Percentiles rank a stretch among this genome's conserved stretches.
Evolutionary conservation across 2,888 invertebrate species (phyloP).

Genomic region (Synergus umbraculus): DNA sequence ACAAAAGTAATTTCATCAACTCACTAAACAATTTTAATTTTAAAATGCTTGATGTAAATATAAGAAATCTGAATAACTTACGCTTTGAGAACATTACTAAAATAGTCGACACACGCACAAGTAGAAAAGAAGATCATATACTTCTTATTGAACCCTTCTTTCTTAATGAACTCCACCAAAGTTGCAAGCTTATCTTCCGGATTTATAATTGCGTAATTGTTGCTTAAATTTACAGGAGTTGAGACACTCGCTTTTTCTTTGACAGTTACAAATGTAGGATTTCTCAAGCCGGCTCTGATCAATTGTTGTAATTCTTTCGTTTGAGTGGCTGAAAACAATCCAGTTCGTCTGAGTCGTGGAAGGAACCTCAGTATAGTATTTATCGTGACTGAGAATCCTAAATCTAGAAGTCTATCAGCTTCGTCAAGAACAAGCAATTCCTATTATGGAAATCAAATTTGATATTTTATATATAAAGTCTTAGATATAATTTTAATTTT

Average conservation of each 20-base stretch:
- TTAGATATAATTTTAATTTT: neutral
- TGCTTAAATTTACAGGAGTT: slow-evolving; percentile 85
- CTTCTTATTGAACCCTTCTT: slow-evolving; percentile 80
- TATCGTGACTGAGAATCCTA: slow-evolving; percentile 92
- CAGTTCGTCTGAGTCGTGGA: slow-evolving; percentile 95
- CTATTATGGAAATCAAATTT: slow-evolving; percentile 75
- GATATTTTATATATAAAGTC: slow-evolving; percentile 14
- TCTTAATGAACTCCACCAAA: slow-evolving; percentile 87
- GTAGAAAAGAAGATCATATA: slow-evolving; percentile 95
- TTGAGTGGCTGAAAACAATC: slow-evolving; percentile 99
- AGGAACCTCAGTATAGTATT: slow-evolving; percentile 93
- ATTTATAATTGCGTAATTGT: slow-evolving; percentile 89
- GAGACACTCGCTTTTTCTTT: slow-evolving; percentile 90
- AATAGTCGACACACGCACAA: slow-evolving; percentile 97
- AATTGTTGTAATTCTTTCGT: slow-evolving; percentile 95
- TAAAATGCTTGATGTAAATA: neutral
- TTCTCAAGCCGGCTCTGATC: slow-evolving; percentile 94
- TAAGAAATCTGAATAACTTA: slow-evolving; percentile 13
- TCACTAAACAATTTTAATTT: too few relatives aligned
- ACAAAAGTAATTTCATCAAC: neutral
- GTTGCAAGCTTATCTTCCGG: slow-evolving; percentile 90
- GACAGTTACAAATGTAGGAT: slow-evolving; percentile 93
- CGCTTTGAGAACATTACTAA: slow-evolving; percentile 70
- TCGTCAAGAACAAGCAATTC: slow-evolving; percentile 97
- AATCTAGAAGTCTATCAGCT: slow-evolving; percentile 95